phyloP scores from a whole-genome alignment of 2,888 invertebrate species.

The Macroteleia sp. region DNA sequence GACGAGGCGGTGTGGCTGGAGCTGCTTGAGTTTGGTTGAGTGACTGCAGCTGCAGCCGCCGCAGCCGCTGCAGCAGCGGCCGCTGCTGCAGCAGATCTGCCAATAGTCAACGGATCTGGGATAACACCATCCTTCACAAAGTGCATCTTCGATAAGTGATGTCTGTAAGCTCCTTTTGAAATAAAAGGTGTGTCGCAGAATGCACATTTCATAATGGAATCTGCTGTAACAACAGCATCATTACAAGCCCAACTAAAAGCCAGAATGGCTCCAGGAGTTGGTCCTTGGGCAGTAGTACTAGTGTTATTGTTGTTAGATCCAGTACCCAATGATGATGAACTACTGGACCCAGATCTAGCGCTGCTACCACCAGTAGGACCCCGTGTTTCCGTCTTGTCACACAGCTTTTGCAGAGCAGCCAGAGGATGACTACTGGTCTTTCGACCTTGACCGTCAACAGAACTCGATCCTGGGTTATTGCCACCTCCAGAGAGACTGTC shows the following conservation, averaged over 20 bases:
- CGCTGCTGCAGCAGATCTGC: slow-evolving; percentile 85
- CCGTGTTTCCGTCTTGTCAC: slow-evolving; percentile 96
- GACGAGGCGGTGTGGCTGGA: slow-evolving; percentile 78
- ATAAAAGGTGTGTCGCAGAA: slow-evolving; percentile 98
- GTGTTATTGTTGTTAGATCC: slow-evolving; percentile 82
- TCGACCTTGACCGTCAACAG: slow-evolving; percentile 86
- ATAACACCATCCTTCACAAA: slow-evolving; percentile 96
- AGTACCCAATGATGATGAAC: slow-evolving; percentile 79
- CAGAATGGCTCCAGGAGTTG: slow-evolving; percentile 92
- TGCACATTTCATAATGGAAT: slow-evolving; percentile 96
- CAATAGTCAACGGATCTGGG: slow-evolving; percentile 88
- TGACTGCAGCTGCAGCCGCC: slow-evolving; percentile 78
- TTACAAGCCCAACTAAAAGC: slow-evolving; percentile 98
- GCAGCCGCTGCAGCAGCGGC: slow-evolving; percentile 79
- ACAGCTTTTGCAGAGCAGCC: slow-evolving; percentile 96
- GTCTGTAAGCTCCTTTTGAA: slow-evolving; percentile 98
- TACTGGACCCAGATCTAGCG: slow-evolving; percentile 83
- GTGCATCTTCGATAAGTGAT: slow-evolving; percentile 97
- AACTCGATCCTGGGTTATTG: slow-evolving; percentile 70
- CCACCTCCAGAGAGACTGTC: slow-evolving; percentile 90
- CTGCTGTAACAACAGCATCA: slow-evolving; percentile 93
- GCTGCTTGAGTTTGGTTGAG: slow-evolving; percentile 82
- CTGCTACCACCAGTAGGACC: slow-evolving; percentile 82
- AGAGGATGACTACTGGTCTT: slow-evolving; percentile 94
- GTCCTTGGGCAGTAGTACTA: slow-evolving; percentile 83